phyloP scores from a whole-genome alignment of 2,888 invertebrate genomes.

The Scaptomyza polygonia region DNA sequence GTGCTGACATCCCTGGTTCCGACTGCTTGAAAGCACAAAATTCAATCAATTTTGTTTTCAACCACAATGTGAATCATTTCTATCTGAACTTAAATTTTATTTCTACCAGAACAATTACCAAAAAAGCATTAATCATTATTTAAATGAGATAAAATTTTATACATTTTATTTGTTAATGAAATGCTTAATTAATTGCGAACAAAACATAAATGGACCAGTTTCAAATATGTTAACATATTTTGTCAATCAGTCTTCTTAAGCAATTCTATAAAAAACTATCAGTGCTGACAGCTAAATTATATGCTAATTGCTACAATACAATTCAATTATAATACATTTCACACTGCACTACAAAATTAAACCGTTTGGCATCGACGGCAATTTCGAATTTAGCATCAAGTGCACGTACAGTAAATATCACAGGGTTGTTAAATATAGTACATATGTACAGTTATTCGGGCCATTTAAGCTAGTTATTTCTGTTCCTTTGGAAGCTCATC shows the following conservation, averaged over 20 bases:
- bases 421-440: conserved; percentile 49
- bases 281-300: conserved; percentile 28
- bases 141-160: conserved; percentile 1
- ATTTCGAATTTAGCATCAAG: conserved; percentile 29
- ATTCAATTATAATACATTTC: conserved; percentile 42
- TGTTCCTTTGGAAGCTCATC: conserved; percentile 78
- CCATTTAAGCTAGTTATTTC: conserved; percentile 27
- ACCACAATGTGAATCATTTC: conserved; percentile 17
- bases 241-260: conserved; percentile 50
- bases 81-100: background rate
- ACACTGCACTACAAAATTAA: conserved; percentile 50
- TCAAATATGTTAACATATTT: conserved; percentile 32
- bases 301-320: conserved; percentile 32
- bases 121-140: background rate
- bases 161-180: conserved; percentile 35
- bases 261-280: conserved; percentile 29
- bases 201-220: conserved; percentile 25
- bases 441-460: conserved; percentile 1
- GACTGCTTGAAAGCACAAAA: conserved; percentile 19
- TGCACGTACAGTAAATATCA: conserved; percentile 66
- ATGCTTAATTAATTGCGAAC: conserved; percentile 23
- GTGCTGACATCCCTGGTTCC: background rate
- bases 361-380: background rate
- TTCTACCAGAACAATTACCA: background rate
- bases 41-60: background rate